Percentiles rank a stretch among this genome's conserved stretches.
These are phyloP conservation scores for Phaetusa simplex DNA, from an alignment of 2,113 vertebrate species.

Conservation along the genomic window DNA sequence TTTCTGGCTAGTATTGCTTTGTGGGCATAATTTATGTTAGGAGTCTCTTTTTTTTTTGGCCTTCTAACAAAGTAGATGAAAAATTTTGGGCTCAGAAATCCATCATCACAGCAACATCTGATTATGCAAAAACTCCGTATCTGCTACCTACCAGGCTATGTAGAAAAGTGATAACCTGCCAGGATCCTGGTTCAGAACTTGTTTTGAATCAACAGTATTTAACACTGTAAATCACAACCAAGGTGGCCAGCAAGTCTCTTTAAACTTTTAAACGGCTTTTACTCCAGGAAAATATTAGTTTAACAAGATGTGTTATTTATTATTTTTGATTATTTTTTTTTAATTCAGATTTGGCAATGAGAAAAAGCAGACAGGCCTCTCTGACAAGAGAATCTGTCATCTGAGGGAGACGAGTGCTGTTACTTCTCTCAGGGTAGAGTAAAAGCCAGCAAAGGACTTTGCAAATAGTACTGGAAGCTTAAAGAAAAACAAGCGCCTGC, in stretches of 20 bases:
- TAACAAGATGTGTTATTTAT: neutral
- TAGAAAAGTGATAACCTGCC: neutral
- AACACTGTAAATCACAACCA: constrained; percentile 2
- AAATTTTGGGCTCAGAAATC: constrained; percentile 14
- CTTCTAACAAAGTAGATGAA: constrained; percentile 30
- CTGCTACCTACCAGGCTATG: constrained; percentile 35
- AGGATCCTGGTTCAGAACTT: constrained; percentile 23
- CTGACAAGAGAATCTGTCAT: neutral
- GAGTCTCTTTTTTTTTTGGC: neutral
- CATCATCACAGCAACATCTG: neutral
- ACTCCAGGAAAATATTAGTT: neutral
- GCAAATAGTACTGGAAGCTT: neutral
- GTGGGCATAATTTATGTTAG: neutral
- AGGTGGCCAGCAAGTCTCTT: neutral
- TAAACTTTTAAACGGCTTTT: neutral
- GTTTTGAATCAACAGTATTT: neutral
- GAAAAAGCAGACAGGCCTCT: neutral
- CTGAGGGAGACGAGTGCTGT: neutral
- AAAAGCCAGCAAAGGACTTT: neutral
- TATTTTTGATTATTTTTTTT: neutral
- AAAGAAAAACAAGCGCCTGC: neutral
- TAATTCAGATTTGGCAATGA: neutral
- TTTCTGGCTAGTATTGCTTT: neutral
- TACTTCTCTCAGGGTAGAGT: neutral
- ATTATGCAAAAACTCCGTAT: constrained; percentile 18